Evolutionary conservation across 2,797 vertebrate genomes (phyloP).

Genomic region (Dermochelys coriacea): DNA sequence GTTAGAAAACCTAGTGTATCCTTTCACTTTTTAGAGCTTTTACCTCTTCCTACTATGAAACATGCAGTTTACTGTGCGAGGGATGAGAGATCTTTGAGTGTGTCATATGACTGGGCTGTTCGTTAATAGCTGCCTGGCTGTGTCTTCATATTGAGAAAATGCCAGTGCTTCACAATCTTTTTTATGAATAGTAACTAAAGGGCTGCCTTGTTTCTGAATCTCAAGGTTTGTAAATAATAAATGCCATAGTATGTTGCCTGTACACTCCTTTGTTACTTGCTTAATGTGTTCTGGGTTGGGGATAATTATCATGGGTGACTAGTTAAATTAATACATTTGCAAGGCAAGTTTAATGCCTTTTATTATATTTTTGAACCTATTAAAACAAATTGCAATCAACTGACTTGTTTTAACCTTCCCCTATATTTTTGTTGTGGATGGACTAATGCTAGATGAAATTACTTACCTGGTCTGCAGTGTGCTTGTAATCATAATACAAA

Average conservation of each 20-base stretch:
- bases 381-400: slow-evolving; percentile 9
- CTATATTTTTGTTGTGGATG: not conserved
- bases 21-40: slow-evolving; percentile 12
- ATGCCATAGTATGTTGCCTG: slow-evolving; percentile 87
- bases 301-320: not conserved
- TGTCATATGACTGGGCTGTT: not conserved
- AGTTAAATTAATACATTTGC: not conserved
- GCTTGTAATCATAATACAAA: not conserved
- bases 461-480: not conserved
- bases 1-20: slow-evolving; percentile 21
- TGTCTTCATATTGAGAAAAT: not conserved
- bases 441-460: slow-evolving; percentile 6
- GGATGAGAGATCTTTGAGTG: not conserved
- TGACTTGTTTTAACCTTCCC: slow-evolving; percentile 23
- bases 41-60: slow-evolving; percentile 24
- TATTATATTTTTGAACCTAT: not conserved
- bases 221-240: slow-evolving; percentile 87
- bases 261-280: slow-evolving; percentile 68
- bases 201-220: slow-evolving; percentile 89
- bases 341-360: slow-evolving; percentile 41
- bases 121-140: not conserved
- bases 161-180: slow-evolving; percentile 85
- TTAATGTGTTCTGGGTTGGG: slow-evolving; percentile 43
- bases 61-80: slow-evolving; percentile 30
- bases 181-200: slow-evolving; percentile 88